Evolutionary conservation across 2,797 vertebrate genomes (phyloP).

Genomic region (Neomorphus geoffroyi): DNA sequence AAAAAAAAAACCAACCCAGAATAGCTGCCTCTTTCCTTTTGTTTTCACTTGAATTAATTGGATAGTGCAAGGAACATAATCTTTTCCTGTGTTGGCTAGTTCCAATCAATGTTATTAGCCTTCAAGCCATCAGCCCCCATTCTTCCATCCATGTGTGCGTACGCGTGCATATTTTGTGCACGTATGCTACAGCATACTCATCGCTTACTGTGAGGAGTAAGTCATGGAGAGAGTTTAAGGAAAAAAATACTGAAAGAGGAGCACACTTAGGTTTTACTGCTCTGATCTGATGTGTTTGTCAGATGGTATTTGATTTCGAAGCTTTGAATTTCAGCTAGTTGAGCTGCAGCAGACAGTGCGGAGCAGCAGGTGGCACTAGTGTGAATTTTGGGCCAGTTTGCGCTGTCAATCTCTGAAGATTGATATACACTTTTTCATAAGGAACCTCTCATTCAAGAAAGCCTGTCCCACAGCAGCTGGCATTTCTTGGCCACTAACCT

Average conservation of each 20-base stretch:
- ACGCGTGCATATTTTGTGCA: background rate
- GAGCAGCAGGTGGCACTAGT: conserved; percentile 27
- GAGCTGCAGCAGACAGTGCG: background rate
- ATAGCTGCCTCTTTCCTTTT: background rate
- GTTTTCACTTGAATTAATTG: background rate
- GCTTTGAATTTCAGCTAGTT: background rate
- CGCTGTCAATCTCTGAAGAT: background rate
- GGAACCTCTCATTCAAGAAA: background rate
- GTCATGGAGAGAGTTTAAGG: background rate
- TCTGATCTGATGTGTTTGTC: background rate
- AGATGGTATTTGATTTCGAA: background rate
- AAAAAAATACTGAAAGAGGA: background rate
- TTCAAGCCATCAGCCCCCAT: background rate
- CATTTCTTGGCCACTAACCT: background rate
- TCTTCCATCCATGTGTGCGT: background rate
- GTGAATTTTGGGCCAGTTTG: background rate
- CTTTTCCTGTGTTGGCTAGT: background rate
- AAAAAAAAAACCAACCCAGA: too few species aligned
- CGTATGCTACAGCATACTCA: too few species aligned
- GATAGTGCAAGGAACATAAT: background rate
- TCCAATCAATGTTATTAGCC: background rate
- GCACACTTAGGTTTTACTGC: background rate
- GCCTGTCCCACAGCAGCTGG: background rate
- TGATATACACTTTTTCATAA: fast-evolving
- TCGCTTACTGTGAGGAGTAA: background rate